Evolutionary conservation across 1,140 invertebrate species (phyloP).

Genomic region (Chlorops oryzae): DNA sequence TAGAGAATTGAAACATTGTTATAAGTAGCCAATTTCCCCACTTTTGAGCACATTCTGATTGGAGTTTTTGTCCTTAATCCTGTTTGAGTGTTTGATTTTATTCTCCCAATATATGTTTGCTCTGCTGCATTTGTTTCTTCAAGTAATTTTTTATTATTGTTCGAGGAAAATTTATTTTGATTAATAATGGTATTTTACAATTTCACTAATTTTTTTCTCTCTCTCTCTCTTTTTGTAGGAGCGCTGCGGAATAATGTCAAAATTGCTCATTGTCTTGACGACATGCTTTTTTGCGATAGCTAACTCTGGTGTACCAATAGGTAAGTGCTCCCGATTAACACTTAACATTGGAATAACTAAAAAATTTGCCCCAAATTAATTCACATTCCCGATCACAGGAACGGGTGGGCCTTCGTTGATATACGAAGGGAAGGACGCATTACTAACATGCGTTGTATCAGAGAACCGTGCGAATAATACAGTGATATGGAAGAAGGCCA

Average conservation of each 20-base stretch:
- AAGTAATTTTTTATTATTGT: too few species aligned
- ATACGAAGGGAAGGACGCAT: slow-evolving; percentile 64
- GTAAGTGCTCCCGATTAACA: slow-evolving; percentile 19
- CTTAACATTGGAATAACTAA: neutral
- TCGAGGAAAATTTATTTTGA: too few species aligned
- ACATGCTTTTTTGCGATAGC: slow-evolving; percentile 40
- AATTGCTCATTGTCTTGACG: slow-evolving; percentile 31
- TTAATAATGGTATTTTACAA: too few species aligned
- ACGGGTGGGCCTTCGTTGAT: slow-evolving; percentile 49
- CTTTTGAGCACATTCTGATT: too few species aligned
- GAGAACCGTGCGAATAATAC: slow-evolving; percentile 60
- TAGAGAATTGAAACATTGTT: too few species aligned
- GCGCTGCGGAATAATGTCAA: slow-evolving; percentile 46
- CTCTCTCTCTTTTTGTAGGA: too few species aligned
- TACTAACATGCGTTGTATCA: slow-evolving; percentile 69
- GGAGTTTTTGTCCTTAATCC: too few species aligned
- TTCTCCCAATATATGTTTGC: too few species aligned
- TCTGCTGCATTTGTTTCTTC: too few species aligned
- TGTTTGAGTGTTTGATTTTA: too few species aligned
- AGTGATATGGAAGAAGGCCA: slow-evolving; percentile 64
- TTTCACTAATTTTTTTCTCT: too few species aligned
- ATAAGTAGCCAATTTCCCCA: too few species aligned
- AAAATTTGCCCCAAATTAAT: neutral
- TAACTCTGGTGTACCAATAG: slow-evolving; percentile 44
- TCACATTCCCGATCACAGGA: slow-evolving; percentile 17